Percentiles rank a stretch among this genome's conserved stretches.
Evolutionary conservation across 1,140 invertebrate species (phyloP).

Genomic region (Drosophila varians): DNA sequence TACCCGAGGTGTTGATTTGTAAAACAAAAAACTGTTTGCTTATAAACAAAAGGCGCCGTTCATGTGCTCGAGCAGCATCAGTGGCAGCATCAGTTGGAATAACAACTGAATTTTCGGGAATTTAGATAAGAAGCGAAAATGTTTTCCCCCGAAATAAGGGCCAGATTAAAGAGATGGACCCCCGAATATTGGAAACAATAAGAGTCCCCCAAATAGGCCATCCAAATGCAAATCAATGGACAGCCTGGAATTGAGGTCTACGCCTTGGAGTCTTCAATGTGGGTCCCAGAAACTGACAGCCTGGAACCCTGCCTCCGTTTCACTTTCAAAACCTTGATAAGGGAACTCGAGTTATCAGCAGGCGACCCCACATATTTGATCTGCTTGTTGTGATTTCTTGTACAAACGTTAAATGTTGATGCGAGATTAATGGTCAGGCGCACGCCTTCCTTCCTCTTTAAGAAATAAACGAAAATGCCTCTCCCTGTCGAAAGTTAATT

Average conservation of each 20-base stretch:
- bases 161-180: slow-evolving; percentile 12
- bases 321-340: slow-evolving; percentile 48
- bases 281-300: slow-evolving; percentile 49
- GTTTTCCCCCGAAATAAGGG: slow-evolving; percentile 41
- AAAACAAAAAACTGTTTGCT: slow-evolving; percentile 79
- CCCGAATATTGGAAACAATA: not conserved
- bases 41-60: slow-evolving; percentile 71
- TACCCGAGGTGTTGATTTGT: slow-evolving; percentile 79
- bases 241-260: not conserved
- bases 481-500: slow-evolving; percentile 8
- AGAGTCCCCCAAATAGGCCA: not conserved
- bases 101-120: slow-evolving; percentile 74
- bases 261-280: slow-evolving; percentile 32
- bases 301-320: slow-evolving; percentile 19
- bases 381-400: slow-evolving; percentile 58
- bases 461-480: slow-evolving; percentile 2
- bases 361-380: slow-evolving; percentile 67
- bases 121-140: slow-evolving; percentile 74
- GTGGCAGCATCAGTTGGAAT: slow-evolving; percentile 18
- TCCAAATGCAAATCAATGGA: slow-evolving; percentile 54
- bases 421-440: slow-evolving; percentile 79
- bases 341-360: slow-evolving; percentile 49
- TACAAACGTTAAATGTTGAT: slow-evolving; percentile 65
- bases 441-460: slow-evolving; percentile 58
- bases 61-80: slow-evolving; percentile 47